Evolutionary conservation across 2,797 vertebrate genomes (phyloP), one percentile per base, ranked within the genome.

Genomic region (Rhynchonycteris naso): DNA sequence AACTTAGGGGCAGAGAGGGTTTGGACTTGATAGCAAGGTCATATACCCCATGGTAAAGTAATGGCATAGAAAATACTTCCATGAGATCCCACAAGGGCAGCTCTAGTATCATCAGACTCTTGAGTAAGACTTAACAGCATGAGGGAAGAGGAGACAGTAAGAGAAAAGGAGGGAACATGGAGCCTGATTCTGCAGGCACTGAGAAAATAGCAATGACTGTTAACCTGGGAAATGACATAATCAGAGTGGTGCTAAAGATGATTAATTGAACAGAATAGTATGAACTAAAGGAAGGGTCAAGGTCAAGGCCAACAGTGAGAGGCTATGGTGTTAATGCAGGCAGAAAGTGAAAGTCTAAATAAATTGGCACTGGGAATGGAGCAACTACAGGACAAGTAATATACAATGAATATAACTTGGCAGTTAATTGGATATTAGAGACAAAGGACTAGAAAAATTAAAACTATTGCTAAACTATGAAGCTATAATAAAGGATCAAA

Each of bases 231-330:
- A 72, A 66, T 87, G 59, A 88, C 82, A n/a, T 76, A 72, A 71
- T 93, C 56, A 61, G 58, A 82, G 81, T 7, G 0, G 71, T 74
- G 19, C 58, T 88, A 22, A 93, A 82, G 61, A n/a, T 65, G 69
- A 79, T 82, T 68, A 89, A 54, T 52, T 2, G 18, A 72, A 78
- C 68, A 30, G 35, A 88, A 59, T 58, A 79, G 71, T 21, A 56
- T 63, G 79, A 75, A 88, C 47, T 66, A 75, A 92, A 88, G 66
- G 81, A 90, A 79, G 59, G 61, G 18, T 52, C 80, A 52, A 76
- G 63, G 52, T 65, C 43, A 87, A 66, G 21, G 9, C 58, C 19
- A 58, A 78, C 75, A 63, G 72, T 30, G 33, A 50, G 71, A 91
- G 65, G 30, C 33, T 83, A 28, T 74, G 61, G 82, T 83, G 54